phyloP scores from a whole-genome alignment of 1,140 invertebrate species.

The Reticulitermes speratus region DNA sequence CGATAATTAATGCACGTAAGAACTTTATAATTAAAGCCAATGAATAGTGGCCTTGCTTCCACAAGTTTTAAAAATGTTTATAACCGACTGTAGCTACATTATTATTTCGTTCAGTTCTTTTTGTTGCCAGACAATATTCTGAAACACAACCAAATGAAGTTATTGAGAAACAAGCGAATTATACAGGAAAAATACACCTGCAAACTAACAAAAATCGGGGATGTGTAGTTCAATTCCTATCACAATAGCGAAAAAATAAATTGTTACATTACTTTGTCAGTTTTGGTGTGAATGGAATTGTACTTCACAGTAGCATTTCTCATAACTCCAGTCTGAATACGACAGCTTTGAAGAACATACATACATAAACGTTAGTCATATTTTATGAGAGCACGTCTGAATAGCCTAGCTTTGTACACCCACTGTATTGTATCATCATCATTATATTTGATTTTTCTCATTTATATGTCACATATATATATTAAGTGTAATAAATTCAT shows the following conservation, averaged over 20 bases:
- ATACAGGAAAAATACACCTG: neutral
- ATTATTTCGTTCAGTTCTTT: too few relatives aligned
- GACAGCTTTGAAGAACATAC: neutral
- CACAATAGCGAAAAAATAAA: neutral
- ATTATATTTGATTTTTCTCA: slow-evolving; percentile 7
- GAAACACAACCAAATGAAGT: too few relatives aligned
- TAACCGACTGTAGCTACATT: too few relatives aligned
- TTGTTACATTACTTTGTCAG: neutral
- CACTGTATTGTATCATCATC: neutral
- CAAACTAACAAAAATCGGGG: neutral
- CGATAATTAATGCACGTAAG: too few relatives aligned
- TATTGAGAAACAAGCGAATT: too few relatives aligned
- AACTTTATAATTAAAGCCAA: too few relatives aligned
- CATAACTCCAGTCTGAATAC: neutral
- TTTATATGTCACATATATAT: slow-evolving; percentile 8
- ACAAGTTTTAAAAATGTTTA: too few relatives aligned
- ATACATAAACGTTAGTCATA: neutral
- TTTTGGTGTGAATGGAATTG: slow-evolving; percentile 8
- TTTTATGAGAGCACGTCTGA: neutral
- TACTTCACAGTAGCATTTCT: neutral
- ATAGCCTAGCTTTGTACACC: neutral
- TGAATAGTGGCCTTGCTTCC: too few relatives aligned
- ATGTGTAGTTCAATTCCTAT: neutral
- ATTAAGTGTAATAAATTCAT: neutral
- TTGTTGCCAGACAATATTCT: too few relatives aligned